Conservation (phyloP, 1,140 invertebrate genomes). For the Aphidius gifuensis region DNA sequence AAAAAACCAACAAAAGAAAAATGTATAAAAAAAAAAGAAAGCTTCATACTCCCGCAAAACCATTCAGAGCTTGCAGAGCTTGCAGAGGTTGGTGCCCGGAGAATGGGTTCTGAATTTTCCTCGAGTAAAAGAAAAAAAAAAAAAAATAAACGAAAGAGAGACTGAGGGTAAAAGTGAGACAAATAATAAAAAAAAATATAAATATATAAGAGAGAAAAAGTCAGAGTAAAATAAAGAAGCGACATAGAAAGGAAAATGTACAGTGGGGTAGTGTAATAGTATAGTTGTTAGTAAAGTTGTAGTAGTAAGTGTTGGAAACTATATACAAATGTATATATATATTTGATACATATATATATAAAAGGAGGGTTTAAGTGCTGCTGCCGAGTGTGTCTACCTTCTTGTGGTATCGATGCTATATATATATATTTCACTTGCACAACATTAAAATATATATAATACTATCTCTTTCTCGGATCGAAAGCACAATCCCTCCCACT, state of each 20-base stretch:
- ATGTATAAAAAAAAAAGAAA: conserved; percentile 25
- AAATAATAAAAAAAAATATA: conserved; percentile 27
- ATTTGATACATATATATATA: not conserved
- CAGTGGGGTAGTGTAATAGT: conserved; percentile 4
- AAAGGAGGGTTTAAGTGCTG: conserved; percentile 44
- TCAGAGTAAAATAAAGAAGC: conserved; percentile 15
- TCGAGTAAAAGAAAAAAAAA: conserved; percentile 7
- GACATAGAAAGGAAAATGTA: conserved; percentile 7
- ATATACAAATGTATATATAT: no score
- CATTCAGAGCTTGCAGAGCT: conserved; percentile 13
- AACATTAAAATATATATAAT: not conserved
- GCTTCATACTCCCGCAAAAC: conserved; percentile 26
- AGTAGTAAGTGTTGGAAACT: conserved; percentile 18
- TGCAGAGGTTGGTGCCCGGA: conserved; percentile 20
- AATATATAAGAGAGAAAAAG: conserved; percentile 19
- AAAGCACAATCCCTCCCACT: conserved; percentile 22
- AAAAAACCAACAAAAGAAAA: not conserved
- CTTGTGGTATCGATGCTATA: conserved; percentile 46
- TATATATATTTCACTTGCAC: conserved; percentile 13
- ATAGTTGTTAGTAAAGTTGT: conserved; percentile 10
- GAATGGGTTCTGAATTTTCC: conserved; percentile 14
- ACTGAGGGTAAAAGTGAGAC: not conserved
- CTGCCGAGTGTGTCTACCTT: conserved; percentile 47
- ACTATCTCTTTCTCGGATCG: conserved; percentile 38
- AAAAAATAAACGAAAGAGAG: conserved; percentile 18